These are phyloP conservation scores for Pseudoatta argentina DNA, from an alignment of 1,140 invertebrate genomes.

Conservation along the genomic window DNA sequence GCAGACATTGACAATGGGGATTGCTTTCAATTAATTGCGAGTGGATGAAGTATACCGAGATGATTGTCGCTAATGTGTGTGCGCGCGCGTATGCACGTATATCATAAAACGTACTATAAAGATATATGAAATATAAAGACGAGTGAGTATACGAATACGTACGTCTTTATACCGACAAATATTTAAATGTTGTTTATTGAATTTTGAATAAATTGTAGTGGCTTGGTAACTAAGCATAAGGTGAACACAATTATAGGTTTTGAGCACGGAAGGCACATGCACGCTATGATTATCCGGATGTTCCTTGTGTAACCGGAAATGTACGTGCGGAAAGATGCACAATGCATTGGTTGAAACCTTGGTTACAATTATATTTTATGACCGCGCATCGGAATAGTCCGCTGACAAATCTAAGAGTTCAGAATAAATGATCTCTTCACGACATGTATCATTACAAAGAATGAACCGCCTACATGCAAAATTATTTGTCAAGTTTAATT, in stretches of 20 bases:
- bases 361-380: constrained; percentile 52
- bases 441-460: neutral
- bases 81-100: too few relatives aligned
- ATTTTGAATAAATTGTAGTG: constrained; percentile 11
- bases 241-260: constrained; percentile 11
- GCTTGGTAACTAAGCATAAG: constrained; percentile 16
- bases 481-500: neutral
- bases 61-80: neutral
- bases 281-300: constrained; percentile 32
- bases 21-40: neutral
- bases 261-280: constrained; percentile 11
- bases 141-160: neutral
- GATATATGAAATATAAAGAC: neutral
- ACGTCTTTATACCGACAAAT: neutral
- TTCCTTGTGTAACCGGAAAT: constrained; percentile 34
- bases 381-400: constrained; percentile 21
- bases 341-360: constrained; percentile 19
- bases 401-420: neutral
- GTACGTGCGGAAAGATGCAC: constrained; percentile 18
- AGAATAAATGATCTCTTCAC: neutral
- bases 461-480: neutral
- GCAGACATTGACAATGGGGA: neutral
- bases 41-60: constrained; percentile 7
- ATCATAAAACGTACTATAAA: neutral
- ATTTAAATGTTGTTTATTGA: neutral